These are phyloP conservation scores for Halocynthia aurantium DNA, from an alignment of 23 tunicate species.

Conservation along the genomic window DNA sequence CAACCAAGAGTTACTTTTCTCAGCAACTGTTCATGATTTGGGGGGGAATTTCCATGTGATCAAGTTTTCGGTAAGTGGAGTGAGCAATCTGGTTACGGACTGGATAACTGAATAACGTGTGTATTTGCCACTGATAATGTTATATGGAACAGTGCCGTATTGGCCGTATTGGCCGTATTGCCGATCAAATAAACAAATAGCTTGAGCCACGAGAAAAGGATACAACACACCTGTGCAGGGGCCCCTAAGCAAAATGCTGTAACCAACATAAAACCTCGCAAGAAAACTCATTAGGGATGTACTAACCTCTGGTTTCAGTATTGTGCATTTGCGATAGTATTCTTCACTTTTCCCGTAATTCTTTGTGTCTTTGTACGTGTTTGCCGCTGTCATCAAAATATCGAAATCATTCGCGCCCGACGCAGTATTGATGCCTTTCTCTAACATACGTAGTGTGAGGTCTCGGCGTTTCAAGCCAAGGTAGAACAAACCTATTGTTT, in stretches of 20 bases:
- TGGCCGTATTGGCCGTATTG: too few species aligned
- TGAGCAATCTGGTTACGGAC: too few species aligned
- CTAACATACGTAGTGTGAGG: conserved; percentile 24
- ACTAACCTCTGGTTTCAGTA: conserved; percentile 33
- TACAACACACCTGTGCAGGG: too few species aligned
- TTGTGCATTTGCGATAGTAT: conserved; percentile 22
- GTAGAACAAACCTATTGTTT: background rate
- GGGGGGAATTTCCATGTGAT: too few species aligned
- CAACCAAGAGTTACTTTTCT: too few species aligned
- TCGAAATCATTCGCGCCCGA: conserved; percentile 39
- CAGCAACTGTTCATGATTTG: too few species aligned
- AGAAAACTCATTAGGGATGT: background rate
- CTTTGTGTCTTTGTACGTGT: conserved; percentile 30
- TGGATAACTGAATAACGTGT: too few species aligned
- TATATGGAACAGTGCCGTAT: too few species aligned
- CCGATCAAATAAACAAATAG: too few species aligned
- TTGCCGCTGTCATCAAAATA: conserved; percentile 40
- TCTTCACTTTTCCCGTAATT: conserved; percentile 31
- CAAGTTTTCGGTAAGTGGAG: too few species aligned
- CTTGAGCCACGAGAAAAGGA: background rate
- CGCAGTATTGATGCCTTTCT: conserved; percentile 6
- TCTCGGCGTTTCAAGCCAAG: conserved; percentile 4
- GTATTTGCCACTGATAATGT: too few species aligned
- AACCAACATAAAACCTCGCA: background rate
- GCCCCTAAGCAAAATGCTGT: background rate